These are phyloP conservation scores for Meandrina meandrites DNA, from an alignment of 92 coral and sea anemone species.

Conservation along the genomic window DNA sequence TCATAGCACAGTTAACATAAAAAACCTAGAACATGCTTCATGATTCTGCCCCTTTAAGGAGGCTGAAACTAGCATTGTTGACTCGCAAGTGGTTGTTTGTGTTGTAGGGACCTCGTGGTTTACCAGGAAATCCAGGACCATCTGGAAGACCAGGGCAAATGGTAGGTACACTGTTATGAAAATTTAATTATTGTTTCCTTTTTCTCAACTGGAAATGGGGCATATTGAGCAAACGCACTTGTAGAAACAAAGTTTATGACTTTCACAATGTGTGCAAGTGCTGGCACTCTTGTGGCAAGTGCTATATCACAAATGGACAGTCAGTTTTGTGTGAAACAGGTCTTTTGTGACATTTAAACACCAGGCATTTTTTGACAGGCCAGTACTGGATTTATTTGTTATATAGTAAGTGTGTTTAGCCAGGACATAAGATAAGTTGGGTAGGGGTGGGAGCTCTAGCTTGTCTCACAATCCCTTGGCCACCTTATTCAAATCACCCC, in stretches of 20 bases:
- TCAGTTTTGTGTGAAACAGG: no score
- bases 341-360: background rate
- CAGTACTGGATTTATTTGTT: background rate
- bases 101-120: slow-evolving; percentile 45
- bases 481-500: background rate
- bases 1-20: no score
- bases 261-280: background rate
- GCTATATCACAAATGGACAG: background rate
- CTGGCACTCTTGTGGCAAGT: background rate
- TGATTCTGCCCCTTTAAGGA: no score
- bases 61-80: no score
- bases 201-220: background rate
- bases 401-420: background rate
- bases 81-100: background rate
- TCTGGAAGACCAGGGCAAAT: slow-evolving; percentile 42
- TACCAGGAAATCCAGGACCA: slow-evolving; percentile 40
- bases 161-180: slow-evolving; percentile 29
- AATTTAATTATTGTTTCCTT: background rate
- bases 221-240: background rate
- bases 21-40: no score
- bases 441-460: background rate
- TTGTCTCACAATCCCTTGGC: background rate
- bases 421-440: background rate
- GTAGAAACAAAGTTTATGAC: background rate
- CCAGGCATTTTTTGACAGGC: background rate